Conservation (phyloP, 2,797 vertebrate genomes). For the Fundulus diaphanus region DNA sequence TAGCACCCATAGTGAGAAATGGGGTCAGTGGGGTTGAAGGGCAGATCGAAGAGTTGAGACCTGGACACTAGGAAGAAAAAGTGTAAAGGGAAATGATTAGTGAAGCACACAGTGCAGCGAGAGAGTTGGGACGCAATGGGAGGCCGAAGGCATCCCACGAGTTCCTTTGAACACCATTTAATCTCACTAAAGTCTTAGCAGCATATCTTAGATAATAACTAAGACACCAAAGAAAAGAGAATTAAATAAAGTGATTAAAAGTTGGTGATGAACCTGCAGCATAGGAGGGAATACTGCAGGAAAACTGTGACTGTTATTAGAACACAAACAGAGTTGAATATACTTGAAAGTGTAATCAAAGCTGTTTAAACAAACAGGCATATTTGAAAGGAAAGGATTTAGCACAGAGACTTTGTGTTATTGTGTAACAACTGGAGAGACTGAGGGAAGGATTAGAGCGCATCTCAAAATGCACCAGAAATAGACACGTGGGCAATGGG, state of each 20-base stretch:
- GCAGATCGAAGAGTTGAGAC: slow-evolving; percentile 69
- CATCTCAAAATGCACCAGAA: slow-evolving; percentile 37
- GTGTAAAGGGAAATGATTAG: slow-evolving; percentile 72
- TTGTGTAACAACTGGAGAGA: slow-evolving; percentile 49
- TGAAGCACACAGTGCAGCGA: slow-evolving; percentile 54
- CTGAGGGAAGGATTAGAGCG: slow-evolving; percentile 51
- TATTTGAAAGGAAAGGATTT: slow-evolving; percentile 61
- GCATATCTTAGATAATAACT: slow-evolving; percentile 65
- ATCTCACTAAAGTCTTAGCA: slow-evolving; percentile 64
- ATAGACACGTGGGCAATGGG: slow-evolving; percentile 22
- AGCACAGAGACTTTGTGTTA: slow-evolving; percentile 55
- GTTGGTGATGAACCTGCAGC: slow-evolving; percentile 52
- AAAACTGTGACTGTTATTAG: slow-evolving; percentile 38
- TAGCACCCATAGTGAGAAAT: slow-evolving; percentile 56
- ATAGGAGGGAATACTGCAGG: slow-evolving; percentile 36
- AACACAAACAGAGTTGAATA: slow-evolving; percentile 69
- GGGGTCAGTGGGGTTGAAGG: slow-evolving; percentile 58
- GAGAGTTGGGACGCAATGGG: slow-evolving; percentile 61
- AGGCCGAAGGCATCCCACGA: slow-evolving; percentile 61
- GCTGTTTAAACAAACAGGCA: slow-evolving; percentile 65
- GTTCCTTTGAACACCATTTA: slow-evolving; percentile 62
- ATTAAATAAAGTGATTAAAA: slow-evolving; percentile 65
- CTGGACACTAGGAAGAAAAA: slow-evolving; percentile 46
- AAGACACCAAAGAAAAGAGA: slow-evolving; percentile 36
- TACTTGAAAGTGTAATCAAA: slow-evolving; percentile 67